Evolutionary conservation across 2,888 invertebrate genomes (phyloP), one percentile per base, ranked within the genome.

Genomic region (Drosophila melanocephala): DNA sequence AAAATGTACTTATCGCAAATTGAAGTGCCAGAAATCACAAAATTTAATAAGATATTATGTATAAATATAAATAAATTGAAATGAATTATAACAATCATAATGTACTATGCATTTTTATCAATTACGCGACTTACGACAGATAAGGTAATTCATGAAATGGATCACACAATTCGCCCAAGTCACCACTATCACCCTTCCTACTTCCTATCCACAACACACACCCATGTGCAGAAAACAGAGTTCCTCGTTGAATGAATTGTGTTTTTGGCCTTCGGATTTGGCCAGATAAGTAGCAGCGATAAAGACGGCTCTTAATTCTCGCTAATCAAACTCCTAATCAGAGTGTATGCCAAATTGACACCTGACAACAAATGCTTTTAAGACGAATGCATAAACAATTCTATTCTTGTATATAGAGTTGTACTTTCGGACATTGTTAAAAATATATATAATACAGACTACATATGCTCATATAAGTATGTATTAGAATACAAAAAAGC

Each of bases 271-370:
- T 56, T 56, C 39, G 39, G 39, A 14, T 33, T 51, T 30, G 28
- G 39, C 39, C 22, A 59, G 65, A 72, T 65, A 59, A 32, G 55
- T 33, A 14, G 28, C 3, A 28, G n/a, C 16, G 30, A 57, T 63
- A 63, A 37, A 51, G 39, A 10, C 26, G 12, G n/a, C 37, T 64
- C 50, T 44, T 35, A 51, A 30, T 33, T 62, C 52, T 42, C n/a
- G 37, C 50, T 75, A 50, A 76, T 60, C 60, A 52, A n/a, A 50
- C 64, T 60, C 57, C 42, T 32, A 71, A 52, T 58, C 35, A 44
- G 44, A 57, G 39, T 37, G 47, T 6, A 19, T 32, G 22, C 22
- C 10, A 42, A 57, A 44, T 32, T 10, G 32, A 22, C 58, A 42
- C 4, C 32, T 14, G 35, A 10, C 44, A 26, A 47, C 52, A 67